These are phyloP conservation scores for Passer montanus DNA, from an alignment of 2,113 vertebrate genomes.

Conservation along the genomic window DNA sequence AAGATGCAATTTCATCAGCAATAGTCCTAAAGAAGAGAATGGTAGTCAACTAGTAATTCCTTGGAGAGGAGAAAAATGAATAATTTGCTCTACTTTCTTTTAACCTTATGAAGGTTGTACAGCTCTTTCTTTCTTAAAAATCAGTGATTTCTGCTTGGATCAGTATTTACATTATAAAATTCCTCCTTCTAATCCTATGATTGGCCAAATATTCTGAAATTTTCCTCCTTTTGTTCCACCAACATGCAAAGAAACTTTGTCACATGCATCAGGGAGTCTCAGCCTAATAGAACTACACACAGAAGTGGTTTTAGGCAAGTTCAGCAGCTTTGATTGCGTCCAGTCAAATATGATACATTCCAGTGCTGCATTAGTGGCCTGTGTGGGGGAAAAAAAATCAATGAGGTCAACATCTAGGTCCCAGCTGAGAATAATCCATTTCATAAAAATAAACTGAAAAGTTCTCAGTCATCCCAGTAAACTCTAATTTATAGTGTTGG, in stretches of 20 bases:
- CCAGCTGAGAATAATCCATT: constrained; percentile 33
- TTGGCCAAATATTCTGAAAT: not conserved
- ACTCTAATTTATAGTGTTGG: constrained; percentile 21
- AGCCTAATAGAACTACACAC: not conserved
- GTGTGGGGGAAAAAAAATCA: not conserved
- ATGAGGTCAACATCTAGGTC: constrained; percentile 26
- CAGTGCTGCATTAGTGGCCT: not conserved
- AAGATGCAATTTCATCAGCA: not conserved
- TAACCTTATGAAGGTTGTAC: not conserved
- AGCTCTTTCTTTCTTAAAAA: not conserved
- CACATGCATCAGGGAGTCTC: not conserved
- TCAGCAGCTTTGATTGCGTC: constrained; percentile 23
- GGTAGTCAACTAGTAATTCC: not conserved
- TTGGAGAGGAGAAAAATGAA: not conserved
- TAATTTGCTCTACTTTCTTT: not conserved
- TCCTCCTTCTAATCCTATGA: not conserved
- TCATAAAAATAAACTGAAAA: constrained; percentile 41
- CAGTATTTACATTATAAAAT: not conserved
- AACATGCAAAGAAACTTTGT: not conserved
- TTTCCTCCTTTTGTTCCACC: not conserved
- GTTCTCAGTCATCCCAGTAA: not conserved
- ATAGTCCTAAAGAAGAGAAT: not conserved
- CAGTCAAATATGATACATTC: constrained; percentile 32
- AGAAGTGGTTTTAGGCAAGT: not conserved
- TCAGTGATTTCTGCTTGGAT: not conserved